phyloP scores from a whole-genome alignment of 2,888 invertebrate species.

The Spodoptera picta region DNA sequence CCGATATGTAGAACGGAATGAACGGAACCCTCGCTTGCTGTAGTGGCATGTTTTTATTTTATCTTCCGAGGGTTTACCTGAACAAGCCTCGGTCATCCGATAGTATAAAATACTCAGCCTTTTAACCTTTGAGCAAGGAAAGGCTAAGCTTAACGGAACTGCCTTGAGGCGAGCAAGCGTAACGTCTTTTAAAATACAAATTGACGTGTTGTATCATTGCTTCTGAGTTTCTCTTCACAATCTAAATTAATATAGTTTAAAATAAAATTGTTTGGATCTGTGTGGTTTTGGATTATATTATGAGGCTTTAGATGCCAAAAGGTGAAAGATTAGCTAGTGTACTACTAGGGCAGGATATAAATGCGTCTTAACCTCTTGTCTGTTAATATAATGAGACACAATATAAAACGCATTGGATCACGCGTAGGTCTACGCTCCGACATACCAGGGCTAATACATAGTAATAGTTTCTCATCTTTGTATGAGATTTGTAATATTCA shows the following conservation, averaged over 20 bases:
- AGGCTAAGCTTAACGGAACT: conserved; percentile 40
- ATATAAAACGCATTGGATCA: too few relatives aligned
- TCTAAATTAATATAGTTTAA: background rate
- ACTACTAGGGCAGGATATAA: too few relatives aligned
- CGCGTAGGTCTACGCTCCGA: too few relatives aligned
- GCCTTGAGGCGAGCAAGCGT: conserved; percentile 39
- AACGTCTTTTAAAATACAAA: conserved; percentile 39
- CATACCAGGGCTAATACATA: too few relatives aligned
- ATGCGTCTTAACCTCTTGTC: too few relatives aligned
- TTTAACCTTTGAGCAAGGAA: conserved; percentile 46
- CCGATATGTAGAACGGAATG: conserved; percentile 1
- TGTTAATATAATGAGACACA: too few relatives aligned
- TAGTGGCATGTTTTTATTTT: conserved; percentile 44
- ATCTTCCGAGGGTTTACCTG: conserved; percentile 44
- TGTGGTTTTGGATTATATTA: background rate
- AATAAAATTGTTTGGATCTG: conserved; percentile 1
- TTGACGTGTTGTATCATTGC: conserved; percentile 22
- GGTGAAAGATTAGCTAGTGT: too few relatives aligned
- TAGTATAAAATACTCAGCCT: conserved; percentile 46
- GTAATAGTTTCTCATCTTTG: too few relatives aligned
- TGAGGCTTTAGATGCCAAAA: too few relatives aligned
- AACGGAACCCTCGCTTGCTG: conserved; percentile 7
- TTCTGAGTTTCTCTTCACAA: conserved; percentile 10
- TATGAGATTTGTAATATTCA: too few relatives aligned
- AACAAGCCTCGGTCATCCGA: conserved; percentile 49